Evolutionary conservation across 1,140 invertebrate species (phyloP), one percentile per base, ranked within the genome.

Genomic region (Drosophila asahinai): DNA sequence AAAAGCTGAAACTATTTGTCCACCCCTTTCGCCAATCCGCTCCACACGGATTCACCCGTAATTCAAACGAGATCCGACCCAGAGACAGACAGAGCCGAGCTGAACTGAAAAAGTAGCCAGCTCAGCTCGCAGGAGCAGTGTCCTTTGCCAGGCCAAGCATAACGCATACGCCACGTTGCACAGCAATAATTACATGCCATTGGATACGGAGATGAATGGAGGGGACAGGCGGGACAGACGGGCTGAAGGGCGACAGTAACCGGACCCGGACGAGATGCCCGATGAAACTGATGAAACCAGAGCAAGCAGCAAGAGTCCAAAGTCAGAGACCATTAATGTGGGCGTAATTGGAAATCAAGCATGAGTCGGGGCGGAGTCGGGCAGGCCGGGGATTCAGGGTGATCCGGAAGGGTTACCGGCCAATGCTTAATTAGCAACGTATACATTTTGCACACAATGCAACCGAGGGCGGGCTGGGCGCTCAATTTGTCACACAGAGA

Each of bases 151-250:
- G 70, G 36, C 81, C 70, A 90, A 89, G 84, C 84, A 89, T 89
- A 84, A 89, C 84, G 86, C 78, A 89, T 89, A 90, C 84, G 86
- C 86, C 66, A 89, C 84, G 78, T 84, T 89, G 86, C 84, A 90
- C 84, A 81, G 84, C 86, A 81, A 89, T 89, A 90, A 89, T 89
- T 89, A 89, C 86, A 89, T 89, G 86, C 86, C 84, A 90, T 90
- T 90, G 86, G 81, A 87, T 83, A 75, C 72, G 75, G 58, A 19
- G 43, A 52, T 51, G 54, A 57, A 22, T n/a, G 15, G 48, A 58
- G 6, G 47, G 49, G 1, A 0, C 5, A 7, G 22, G 52, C 17
- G 27, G 9, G 17, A 27, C 33, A 36, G 19, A 47, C 64, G 33
- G 47, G 19, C 19, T 22, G 19, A 22, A 22, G 19, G 19, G 19